Evolutionary conservation across 2,888 invertebrate species (phyloP).

Genomic region (Gymnoscelis rufifasciata): DNA sequence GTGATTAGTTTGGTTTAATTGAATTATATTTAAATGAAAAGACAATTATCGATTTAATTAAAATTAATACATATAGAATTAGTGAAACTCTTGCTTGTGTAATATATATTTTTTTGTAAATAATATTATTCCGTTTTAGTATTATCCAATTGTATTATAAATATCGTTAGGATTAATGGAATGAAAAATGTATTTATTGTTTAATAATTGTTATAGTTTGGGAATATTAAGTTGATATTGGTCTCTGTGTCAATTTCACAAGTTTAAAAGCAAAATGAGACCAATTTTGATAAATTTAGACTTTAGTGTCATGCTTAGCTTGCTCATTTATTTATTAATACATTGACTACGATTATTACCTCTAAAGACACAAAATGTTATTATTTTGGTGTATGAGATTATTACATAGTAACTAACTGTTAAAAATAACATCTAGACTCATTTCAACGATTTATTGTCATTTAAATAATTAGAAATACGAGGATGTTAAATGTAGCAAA

Average conservation of each 20-base stretch:
- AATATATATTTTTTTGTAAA: slow-evolving; percentile 59
- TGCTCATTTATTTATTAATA: slow-evolving; percentile 11
- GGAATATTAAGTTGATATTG: slow-evolving; percentile 6
- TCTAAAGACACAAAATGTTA: background rate
- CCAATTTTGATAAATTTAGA: slow-evolving; percentile 4
- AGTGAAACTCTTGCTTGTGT: slow-evolving; percentile 49
- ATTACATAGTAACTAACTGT: background rate
- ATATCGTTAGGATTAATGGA: slow-evolving; percentile 56
- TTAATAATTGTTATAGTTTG: slow-evolving; percentile 34
- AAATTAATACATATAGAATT: slow-evolving; percentile 22
- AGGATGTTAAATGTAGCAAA: no score
- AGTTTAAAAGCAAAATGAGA: background rate
- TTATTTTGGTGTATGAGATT: background rate
- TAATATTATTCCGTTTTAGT: slow-evolving; percentile 71
- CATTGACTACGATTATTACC: background rate
- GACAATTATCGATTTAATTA: slow-evolving; percentile 37
- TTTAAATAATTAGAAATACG: no score
- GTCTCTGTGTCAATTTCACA: background rate
- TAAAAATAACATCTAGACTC: no score
- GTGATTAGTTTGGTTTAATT: slow-evolving; percentile 38
- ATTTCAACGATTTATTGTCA: no score
- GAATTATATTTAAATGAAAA: slow-evolving; percentile 39
- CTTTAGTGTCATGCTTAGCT: slow-evolving; percentile 8
- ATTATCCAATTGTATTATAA: slow-evolving; percentile 72
- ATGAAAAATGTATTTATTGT: slow-evolving; percentile 56